phyloP scores from a whole-genome alignment of 2,888 invertebrate genomes.

The Drosophila rellima region DNA sequence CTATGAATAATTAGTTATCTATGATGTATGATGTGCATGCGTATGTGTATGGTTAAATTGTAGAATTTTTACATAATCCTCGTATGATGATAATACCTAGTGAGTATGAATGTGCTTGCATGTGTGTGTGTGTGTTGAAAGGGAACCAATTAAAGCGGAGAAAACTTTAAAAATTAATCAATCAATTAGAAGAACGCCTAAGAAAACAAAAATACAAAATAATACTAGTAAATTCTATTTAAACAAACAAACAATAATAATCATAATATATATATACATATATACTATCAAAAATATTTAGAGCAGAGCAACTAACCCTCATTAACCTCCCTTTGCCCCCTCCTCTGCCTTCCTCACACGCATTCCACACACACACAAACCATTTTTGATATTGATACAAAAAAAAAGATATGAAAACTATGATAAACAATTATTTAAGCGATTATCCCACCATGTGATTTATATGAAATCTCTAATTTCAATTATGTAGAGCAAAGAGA shows the following conservation, averaged over 20 bases:
- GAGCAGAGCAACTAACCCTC: constrained; percentile 28
- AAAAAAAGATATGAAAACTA: constrained; percentile 22
- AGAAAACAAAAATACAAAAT: constrained; percentile 12
- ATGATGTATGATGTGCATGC: constrained; percentile 43
- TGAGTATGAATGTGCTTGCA: constrained; percentile 31
- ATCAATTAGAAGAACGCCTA: constrained; percentile 71
- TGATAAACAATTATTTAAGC: constrained; percentile 61
- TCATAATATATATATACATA: constrained; percentile 18
- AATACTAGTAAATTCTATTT: constrained; percentile 45
- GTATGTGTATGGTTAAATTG: constrained; percentile 51
- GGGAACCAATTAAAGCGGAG: constrained; percentile 74
- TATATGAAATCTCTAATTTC: constrained; percentile 50
- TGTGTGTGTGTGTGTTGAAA: constrained; percentile 58
- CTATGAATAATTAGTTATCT: constrained; percentile 53
- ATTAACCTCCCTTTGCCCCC: background rate
- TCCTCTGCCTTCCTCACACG: constrained; percentile 13
- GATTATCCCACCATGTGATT: constrained; percentile 82
- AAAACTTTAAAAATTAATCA: constrained; percentile 51
- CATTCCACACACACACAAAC: constrained; percentile 2
- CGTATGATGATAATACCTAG: constrained; percentile 37
- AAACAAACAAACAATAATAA: constrained; percentile 14
- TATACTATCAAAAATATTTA: constrained; percentile 41
- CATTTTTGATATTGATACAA: constrained; percentile 29
- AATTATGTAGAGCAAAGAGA: constrained; percentile 27
- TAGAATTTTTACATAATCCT: constrained; percentile 72